Conservation (phyloP, 2,113 vertebrate species). For the Saimiri boliviensis region DNA sequence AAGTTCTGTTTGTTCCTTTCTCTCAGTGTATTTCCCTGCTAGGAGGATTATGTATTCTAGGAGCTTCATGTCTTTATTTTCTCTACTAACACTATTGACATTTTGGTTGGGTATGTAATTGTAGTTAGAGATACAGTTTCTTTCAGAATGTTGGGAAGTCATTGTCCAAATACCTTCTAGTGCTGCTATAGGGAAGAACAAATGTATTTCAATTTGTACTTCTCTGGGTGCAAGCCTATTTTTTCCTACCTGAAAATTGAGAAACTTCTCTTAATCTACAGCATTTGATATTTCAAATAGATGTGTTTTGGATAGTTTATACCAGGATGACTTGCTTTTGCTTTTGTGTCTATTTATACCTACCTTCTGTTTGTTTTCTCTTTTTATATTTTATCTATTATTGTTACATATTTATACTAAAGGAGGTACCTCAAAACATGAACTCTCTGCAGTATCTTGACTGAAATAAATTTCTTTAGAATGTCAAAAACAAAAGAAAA, state of each 20-base stretch:
- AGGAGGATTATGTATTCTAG: not conserved
- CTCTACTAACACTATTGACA: not conserved
- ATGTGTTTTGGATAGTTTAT: not conserved
- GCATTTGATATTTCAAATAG: not conserved
- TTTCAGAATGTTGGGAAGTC: not conserved
- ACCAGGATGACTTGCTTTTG: not conserved
- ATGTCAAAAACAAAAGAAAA: not conserved
- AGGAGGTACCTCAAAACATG: not conserved
- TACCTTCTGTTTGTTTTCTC: not conserved
- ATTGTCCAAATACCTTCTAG: not conserved
- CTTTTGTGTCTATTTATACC: not conserved
- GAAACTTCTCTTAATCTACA: not conserved
- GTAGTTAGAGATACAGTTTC: not conserved
- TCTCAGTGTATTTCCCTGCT: not conserved
- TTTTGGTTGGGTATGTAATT: not conserved
- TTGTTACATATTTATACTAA: not conserved
- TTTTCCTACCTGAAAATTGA: not conserved
- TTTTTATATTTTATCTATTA: not conserved
- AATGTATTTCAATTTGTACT: not conserved
- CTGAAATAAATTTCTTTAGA: not conserved
- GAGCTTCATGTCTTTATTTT: not conserved
- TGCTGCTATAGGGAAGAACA: not conserved
- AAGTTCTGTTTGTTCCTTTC: not conserved
- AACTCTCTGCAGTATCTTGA: not conserved
- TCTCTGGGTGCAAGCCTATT: not conserved